A percentile compares a stretch with the other conserved stretches of the same genome.
Evolutionary conservation across 2,888 invertebrate species (phyloP).

Genomic region (Linyphia triangularis): DNA sequence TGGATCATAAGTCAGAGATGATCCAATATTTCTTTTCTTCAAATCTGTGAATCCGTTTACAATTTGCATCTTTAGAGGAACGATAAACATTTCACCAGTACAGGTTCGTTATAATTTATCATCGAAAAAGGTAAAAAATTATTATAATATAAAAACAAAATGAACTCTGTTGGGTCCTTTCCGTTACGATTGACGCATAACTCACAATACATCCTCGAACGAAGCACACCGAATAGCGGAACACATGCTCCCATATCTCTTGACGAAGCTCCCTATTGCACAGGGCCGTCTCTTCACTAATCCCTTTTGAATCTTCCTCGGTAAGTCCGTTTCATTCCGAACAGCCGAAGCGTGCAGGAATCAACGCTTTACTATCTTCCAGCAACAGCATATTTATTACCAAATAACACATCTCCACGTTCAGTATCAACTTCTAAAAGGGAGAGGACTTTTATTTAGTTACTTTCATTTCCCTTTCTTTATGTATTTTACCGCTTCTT

Average conservation of each 20-base stretch:
- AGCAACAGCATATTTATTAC: constrained; percentile 50
- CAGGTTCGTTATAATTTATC: not conserved
- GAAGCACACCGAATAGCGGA: not conserved
- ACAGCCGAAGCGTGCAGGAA: not conserved
- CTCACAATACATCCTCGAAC: not conserved
- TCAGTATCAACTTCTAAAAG: constrained; percentile 45
- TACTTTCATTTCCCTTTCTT: not conserved
- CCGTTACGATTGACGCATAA: not conserved
- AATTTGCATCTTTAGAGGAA: too few species aligned
- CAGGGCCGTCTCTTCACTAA: not conserved
- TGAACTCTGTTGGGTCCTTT: not conserved
- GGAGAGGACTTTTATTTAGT: not conserved
- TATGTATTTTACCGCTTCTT: not conserved
- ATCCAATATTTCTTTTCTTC: too few species aligned
- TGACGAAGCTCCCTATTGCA: too few species aligned
- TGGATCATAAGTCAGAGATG: too few species aligned
- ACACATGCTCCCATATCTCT: not conserved
- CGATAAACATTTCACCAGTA: too few species aligned
- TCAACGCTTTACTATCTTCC: not conserved
- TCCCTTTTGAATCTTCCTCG: not conserved
- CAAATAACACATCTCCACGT: constrained; percentile 34
- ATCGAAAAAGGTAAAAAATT: too few species aligned
- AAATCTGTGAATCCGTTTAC: too few species aligned
- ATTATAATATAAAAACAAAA: too few species aligned
- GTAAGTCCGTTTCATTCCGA: not conserved